Percentiles rank a stretch among this genome's conserved stretches.
phyloP scores from a whole-genome alignment of 2,113 vertebrate genomes.

The Mesembrinibis cayennensis region DNA sequence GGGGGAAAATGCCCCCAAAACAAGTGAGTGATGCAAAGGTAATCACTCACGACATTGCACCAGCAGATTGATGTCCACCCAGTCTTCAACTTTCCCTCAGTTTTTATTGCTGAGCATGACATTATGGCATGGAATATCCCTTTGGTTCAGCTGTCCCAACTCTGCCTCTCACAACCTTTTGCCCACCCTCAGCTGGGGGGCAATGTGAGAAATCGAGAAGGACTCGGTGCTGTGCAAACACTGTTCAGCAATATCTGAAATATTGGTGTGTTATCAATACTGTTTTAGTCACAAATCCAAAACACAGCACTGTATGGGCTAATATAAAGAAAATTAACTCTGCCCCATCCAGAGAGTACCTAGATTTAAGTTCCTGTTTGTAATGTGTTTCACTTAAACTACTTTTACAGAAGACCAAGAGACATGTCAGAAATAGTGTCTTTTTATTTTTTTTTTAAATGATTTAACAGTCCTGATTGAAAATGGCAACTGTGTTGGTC shows the following conservation, averaged over 20 bases:
- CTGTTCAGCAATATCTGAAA: not conserved
- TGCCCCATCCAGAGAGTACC: fast-evolving
- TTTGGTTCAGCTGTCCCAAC: not conserved
- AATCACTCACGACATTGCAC: not conserved
- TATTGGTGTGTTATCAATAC: not conserved
- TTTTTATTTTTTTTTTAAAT: not conserved
- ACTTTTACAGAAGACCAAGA: not conserved
- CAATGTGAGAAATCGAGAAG: not conserved
- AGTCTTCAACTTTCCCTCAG: fast-evolving
- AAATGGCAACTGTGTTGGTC: not conserved
- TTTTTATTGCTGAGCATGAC: not conserved
- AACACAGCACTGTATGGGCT: not conserved
- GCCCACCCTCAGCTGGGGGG: fast-evolving
- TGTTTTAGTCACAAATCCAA: not conserved
- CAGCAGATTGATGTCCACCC: not conserved
- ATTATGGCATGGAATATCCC: not conserved
- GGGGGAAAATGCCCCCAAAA: not conserved
- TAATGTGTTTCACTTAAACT: not conserved
- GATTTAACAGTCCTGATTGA: not conserved
- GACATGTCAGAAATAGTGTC: not conserved
- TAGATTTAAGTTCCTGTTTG: not conserved
- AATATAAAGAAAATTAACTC: not conserved
- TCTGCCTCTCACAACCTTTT: not conserved
- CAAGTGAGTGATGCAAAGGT: not conserved
- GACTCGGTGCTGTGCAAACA: not conserved